Percentiles rank a stretch among this genome's conserved stretches.
Evolutionary conservation across 2,797 vertebrate genomes (phyloP).

Genomic region (Megaceryle alcyon): DNA sequence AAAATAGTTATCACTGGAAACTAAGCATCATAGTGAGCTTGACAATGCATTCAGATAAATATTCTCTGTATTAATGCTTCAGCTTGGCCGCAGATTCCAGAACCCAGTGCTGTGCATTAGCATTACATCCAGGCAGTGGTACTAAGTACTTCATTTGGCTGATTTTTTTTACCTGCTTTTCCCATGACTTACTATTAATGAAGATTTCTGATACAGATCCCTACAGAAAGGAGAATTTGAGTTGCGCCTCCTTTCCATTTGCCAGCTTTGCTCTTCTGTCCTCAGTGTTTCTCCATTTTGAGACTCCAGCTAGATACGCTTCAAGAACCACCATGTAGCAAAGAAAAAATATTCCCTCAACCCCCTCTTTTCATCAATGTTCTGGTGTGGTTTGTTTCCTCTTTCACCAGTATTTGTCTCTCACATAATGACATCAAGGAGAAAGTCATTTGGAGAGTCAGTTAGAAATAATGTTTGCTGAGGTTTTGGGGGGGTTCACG

Average conservation of each 20-base stretch:
- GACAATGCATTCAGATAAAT: background rate
- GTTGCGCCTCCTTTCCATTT: background rate
- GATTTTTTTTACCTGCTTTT: background rate
- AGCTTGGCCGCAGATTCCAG: background rate
- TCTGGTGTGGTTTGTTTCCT: background rate
- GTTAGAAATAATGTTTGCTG: background rate
- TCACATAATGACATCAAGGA: background rate
- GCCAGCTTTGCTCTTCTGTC: background rate
- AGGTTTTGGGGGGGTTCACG: background rate
- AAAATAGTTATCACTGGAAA: background rate
- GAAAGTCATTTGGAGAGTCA: background rate
- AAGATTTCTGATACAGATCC: background rate
- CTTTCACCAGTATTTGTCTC: background rate
- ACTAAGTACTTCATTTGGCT: background rate
- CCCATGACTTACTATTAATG: background rate
- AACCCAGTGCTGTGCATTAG: background rate
- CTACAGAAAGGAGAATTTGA: background rate
- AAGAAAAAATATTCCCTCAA: background rate
- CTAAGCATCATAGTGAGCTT: background rate
- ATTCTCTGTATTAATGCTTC: background rate
- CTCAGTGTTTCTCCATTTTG: background rate
- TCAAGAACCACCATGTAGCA: background rate
- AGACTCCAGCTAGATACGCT: background rate
- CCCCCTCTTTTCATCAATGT: background rate
- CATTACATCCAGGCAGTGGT: background rate